phyloP scores from a whole-genome alignment of 2,797 vertebrate species.

The Spondyliosoma cantharus region DNA sequence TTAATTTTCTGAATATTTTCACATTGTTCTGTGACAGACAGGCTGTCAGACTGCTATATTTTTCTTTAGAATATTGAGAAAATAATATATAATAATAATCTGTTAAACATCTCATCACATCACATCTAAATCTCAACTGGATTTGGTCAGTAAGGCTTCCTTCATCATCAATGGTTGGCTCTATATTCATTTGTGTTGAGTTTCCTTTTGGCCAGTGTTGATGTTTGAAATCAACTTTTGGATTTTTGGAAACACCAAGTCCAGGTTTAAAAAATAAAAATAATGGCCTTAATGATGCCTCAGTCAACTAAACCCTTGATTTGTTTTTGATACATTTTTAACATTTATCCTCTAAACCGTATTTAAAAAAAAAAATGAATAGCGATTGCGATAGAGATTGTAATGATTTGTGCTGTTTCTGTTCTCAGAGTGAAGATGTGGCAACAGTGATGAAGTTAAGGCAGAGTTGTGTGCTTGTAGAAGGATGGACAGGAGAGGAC shows the following conservation, averaged over 20 bases:
- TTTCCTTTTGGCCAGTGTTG: not conserved
- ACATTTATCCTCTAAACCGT: not conserved
- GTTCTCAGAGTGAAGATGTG: slow-evolving; percentile 27
- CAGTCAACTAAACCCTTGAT: not conserved
- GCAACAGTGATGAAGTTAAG: not conserved
- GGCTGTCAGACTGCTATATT: slow-evolving; percentile 1
- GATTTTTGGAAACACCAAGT: not conserved
- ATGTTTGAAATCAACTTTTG: not conserved
- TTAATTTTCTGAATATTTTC: slow-evolving; percentile 51
- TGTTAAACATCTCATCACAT: not conserved
- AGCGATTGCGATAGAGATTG: no score
- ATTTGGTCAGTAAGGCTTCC: not conserved
- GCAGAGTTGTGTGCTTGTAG: not conserved
- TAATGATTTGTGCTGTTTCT: not conserved
- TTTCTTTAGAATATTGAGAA: slow-evolving; percentile 12
- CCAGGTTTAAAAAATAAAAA: not conserved
- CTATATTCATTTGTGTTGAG: not conserved
- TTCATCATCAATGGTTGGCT: not conserved
- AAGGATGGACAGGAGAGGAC: not conserved
- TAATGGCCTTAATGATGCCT: not conserved
- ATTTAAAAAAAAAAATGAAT: not conserved
- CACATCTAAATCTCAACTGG: not conserved
- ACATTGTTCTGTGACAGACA: slow-evolving; percentile 23
- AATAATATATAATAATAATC: not conserved
- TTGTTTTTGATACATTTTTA: not conserved